Base-by-base conservation (phyloP, 2,113 vertebrate species). In the Athene cunicularia region DNA sequence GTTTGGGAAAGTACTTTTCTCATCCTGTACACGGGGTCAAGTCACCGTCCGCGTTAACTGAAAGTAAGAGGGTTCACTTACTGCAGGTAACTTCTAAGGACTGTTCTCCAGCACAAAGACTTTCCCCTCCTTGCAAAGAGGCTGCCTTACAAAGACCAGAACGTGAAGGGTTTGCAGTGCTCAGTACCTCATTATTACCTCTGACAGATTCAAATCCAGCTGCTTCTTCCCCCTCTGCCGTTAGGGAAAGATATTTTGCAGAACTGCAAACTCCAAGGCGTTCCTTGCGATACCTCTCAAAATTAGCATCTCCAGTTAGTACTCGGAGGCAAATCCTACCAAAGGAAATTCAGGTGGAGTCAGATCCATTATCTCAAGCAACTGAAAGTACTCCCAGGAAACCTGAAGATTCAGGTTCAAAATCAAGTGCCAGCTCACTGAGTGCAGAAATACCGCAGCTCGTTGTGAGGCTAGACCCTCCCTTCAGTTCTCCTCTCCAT, bases 71-170 rank as follows among this genome's bases (percentile, higher is more conserved):
- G 5, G 12, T 68, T 80, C 13, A 28, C 32, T 88, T 97, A 17
- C 37, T 93, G 35, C 70, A 94, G 49, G 86, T 68, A 32, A 95
- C 97, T 0, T 96, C 97, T 53, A 98, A 98, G 92, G 93, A 94
- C n/a, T 89, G 75, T 70, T 98, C 98, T 24, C 92, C 92, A 32
- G 95, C 94, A 71, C 93, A 95, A 11, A 93, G 94, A 37, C 66
- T 98, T 49, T 95, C 96, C 72, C 98, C 98, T 71, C 98, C 98
- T 9, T 90, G 95, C 24, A 97, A 98, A 91, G 91, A 75, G 27
- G 21, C 90, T 22, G 91, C 90, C 24, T 92, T 88, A 22, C 62
- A 76, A 67, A 94, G 95, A 11, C 94, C 97, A 75, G 95, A 80
- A 82, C 68, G 52, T 37, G 62, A 45, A 32, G 84, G 74, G 10